phyloP scores from a whole-genome alignment of 2,888 invertebrate species.

The Homarus gammarus region DNA sequence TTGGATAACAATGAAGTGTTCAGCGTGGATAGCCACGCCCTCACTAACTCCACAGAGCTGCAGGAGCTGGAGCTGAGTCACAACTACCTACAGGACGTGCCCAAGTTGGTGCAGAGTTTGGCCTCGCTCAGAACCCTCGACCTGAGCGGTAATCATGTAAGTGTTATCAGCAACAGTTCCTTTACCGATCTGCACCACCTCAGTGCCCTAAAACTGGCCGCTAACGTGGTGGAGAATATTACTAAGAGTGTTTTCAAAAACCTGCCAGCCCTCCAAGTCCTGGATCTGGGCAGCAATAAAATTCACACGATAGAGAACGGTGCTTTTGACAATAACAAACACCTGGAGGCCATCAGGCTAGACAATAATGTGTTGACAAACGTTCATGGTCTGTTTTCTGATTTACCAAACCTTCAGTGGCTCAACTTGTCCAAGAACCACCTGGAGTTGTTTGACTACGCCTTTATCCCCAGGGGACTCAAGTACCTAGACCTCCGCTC shows the following conservation, averaged over 20 bases:
- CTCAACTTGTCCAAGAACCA: slow-evolving; percentile 83
- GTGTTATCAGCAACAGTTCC: slow-evolving; percentile 88
- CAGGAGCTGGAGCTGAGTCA: slow-evolving; percentile 93
- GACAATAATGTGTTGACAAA: slow-evolving; percentile 90
- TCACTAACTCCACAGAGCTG: slow-evolving; percentile 83
- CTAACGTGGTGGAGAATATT: slow-evolving; percentile 88
- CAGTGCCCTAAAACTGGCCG: slow-evolving; percentile 87
- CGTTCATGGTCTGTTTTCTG: slow-evolving; percentile 88
- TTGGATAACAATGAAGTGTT: slow-evolving; percentile 72
- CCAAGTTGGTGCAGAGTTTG: slow-evolving; percentile 89
- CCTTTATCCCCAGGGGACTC: slow-evolving; percentile 87
- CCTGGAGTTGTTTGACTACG: slow-evolving; percentile 86
- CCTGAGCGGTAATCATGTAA: slow-evolving; percentile 86
- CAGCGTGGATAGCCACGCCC: slow-evolving; percentile 70
- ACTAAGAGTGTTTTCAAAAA: slow-evolving; percentile 90
- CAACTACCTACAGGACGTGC: slow-evolving; percentile 90
- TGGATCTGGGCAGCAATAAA: slow-evolving; percentile 90
- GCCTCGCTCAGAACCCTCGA: slow-evolving; percentile 89
- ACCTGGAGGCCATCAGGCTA: slow-evolving; percentile 88
- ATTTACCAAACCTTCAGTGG: slow-evolving; percentile 80
- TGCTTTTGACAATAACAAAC: slow-evolving; percentile 87
- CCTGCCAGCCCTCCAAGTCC: slow-evolving; percentile 85
- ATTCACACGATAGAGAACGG: slow-evolving; percentile 88
- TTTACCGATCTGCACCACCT: slow-evolving; percentile 87
- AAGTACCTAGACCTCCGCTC: slow-evolving; percentile 91